Base-by-base conservation (phyloP, 1,140 invertebrate genomes). In the Campoletis sonorensis region DNA sequence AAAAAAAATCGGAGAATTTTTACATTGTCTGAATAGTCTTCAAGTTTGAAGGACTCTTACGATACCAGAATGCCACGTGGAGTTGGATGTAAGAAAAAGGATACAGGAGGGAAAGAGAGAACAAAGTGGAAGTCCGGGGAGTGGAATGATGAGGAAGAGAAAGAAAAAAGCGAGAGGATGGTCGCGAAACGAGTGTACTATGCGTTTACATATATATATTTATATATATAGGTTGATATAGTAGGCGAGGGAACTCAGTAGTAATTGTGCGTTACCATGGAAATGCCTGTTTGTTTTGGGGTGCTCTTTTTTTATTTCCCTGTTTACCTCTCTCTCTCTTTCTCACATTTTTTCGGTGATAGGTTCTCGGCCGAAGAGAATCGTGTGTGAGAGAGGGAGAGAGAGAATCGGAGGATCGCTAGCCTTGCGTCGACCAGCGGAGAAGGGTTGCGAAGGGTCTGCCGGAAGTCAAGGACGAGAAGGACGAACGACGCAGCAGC, bases 251-350 rank as follows among this genome's bases (percentile, higher is more conserved):
- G 87, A 84, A 84, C 83, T 84, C 79, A 71, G 61, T 72, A 45
- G 84, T 87, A 87, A 87, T 88, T 88, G 85, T 81, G 81, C 84
- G 88, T 89, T 88, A 86, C 88, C 87, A 89, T 89, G 88, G 88
- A 88, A 89, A 89, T 89, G 84, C 85, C 81, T 86, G 86, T 88
- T 87, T 87, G 85, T 88, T 88, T 88, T 86, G 87, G 84, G 86
- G 71, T 77, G 81, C 58, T 79, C 79, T 84, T 81, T 81, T 81
- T 81, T 75, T 78, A 51, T 77, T 37, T 37, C 72, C 71, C 79
- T 82, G 67, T 79, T 79, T 81, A 45, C 61, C 27, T 77, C 30
- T 61, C 51, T 61, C 51, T 37, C 73, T 64, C 26, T 77, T 40
- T 77, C 73, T 21, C 23, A 37, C 49, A 76, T 82, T 84, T 81